Conservation (phyloP, 1,140 invertebrate genomes). For the Drosophila sturtevanti region DNA sequence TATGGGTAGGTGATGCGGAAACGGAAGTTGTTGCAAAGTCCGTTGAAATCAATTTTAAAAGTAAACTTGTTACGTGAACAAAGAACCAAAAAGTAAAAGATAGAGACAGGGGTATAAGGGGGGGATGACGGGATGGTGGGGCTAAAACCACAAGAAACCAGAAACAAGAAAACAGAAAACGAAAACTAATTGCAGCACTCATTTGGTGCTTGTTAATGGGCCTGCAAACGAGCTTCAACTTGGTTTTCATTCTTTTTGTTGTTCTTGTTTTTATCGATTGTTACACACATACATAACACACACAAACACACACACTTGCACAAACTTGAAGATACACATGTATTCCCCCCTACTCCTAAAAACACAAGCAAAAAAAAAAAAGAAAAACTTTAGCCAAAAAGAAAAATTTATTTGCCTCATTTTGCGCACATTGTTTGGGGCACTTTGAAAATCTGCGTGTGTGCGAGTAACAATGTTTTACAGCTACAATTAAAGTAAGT, state of each 20-base stretch:
- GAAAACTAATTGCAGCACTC: slow-evolving; percentile 74
- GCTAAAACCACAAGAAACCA: not conserved
- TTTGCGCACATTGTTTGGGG: slow-evolving; percentile 66
- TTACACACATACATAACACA: slow-evolving; percentile 12
- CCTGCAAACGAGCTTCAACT: slow-evolving; percentile 44
- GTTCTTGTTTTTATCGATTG: slow-evolving; percentile 60
- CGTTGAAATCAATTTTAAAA: slow-evolving; percentile 78
- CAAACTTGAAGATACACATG: slow-evolving; percentile 40
- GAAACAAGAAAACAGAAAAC: slow-evolving; percentile 29
- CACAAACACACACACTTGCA: slow-evolving; percentile 20
- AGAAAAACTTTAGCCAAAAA: slow-evolving; percentile 50
- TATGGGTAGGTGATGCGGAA: slow-evolving; percentile 58
- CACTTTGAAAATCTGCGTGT: slow-evolving; percentile 63
- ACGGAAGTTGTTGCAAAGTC: slow-evolving; percentile 76
- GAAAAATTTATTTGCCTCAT: slow-evolving; percentile 73
- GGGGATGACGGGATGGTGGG: not conserved
- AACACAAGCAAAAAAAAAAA: too few species aligned
- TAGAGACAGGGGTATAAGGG: slow-evolving; percentile 26
- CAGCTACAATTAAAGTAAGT: slow-evolving; percentile 74
- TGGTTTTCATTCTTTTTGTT: not conserved
- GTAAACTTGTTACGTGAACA: slow-evolving; percentile 66
- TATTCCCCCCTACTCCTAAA: slow-evolving; percentile 30
- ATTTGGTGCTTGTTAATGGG: slow-evolving; percentile 70
- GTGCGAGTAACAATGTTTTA: slow-evolving; percentile 70
- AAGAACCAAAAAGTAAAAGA: slow-evolving; percentile 28